phyloP scores from a whole-genome alignment of 1,140 invertebrate species.

The Nixonia krombeini region DNA sequence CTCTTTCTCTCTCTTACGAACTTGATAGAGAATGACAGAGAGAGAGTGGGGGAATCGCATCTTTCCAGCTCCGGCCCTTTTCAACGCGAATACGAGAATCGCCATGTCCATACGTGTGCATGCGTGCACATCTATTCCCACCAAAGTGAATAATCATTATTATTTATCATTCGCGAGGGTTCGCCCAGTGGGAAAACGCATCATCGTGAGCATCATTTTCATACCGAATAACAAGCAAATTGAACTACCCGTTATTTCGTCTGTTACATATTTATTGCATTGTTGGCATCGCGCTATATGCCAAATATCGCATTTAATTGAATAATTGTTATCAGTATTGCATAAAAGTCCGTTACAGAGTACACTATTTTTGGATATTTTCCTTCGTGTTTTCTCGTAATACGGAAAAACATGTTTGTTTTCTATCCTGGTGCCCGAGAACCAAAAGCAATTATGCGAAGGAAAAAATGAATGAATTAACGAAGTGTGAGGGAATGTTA shows the following conservation, averaged over 20 bases:
- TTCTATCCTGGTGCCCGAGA: no score
- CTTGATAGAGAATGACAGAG: background rate
- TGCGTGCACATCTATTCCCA: conserved; percentile 20
- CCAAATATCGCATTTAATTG: no score
- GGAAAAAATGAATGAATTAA: no score
- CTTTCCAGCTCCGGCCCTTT: conserved; percentile 12
- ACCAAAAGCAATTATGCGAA: no score
- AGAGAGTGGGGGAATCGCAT: conserved; percentile 21
- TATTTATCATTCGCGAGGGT: conserved; percentile 39
- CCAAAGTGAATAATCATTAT: conserved; percentile 45
- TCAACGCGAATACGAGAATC: conserved; percentile 9
- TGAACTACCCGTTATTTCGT: conserved; percentile 34
- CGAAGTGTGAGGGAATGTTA: conserved; percentile 56
- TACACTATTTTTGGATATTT: no score
- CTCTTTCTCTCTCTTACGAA: conserved; percentile 15
- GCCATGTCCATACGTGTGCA: conserved; percentile 17
- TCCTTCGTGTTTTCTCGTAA: no score
- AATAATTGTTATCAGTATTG: no score
- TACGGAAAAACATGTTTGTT: no score
- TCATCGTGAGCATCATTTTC: conserved; percentile 5
- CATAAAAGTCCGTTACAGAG: no score
- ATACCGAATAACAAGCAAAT: conserved; percentile 28
- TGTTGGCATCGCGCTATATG: no score
- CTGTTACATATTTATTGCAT: no score
- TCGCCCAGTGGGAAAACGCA: conserved; percentile 7